Percentiles rank a stretch among this genome's conserved stretches.
Conservation (phyloP, 1,140 invertebrate genomes). For the Drosophila malerkotliana region DNA sequence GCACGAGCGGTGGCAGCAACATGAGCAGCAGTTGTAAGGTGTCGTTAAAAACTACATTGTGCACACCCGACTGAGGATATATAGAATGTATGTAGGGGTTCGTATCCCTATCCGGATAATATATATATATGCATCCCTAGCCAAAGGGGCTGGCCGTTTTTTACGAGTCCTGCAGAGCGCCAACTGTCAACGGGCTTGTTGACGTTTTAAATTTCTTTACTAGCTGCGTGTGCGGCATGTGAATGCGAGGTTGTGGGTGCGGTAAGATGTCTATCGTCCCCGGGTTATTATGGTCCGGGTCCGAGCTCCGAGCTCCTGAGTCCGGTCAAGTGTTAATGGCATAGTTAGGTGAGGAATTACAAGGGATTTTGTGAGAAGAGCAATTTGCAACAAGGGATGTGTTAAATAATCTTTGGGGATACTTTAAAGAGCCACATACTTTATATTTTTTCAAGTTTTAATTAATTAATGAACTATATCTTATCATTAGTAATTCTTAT, state of each 20-base stretch:
- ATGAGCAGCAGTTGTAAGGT: constrained; percentile 65
- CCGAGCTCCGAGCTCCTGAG: constrained; percentile 7
- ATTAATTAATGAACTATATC: not conserved
- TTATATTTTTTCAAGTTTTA: too few relatives aligned
- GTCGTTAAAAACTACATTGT: constrained; percentile 64
- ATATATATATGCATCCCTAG: constrained; percentile 8
- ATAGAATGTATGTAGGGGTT: constrained; percentile 4
- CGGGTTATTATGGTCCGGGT: constrained; percentile 20
- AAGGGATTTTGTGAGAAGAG: constrained; percentile 7
- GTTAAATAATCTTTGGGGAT: not conserved
- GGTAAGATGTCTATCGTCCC: constrained; percentile 24
- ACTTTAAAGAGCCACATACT: not conserved
- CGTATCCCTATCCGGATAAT: constrained; percentile 7
- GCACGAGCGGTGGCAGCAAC: constrained; percentile 52
- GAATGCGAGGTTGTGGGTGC: constrained; percentile 8
- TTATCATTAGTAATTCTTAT: not conserved
- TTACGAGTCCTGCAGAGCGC: constrained; percentile 68
- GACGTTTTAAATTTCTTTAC: constrained; percentile 52
- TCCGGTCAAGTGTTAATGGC: constrained; percentile 56
- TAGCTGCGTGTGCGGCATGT: constrained; percentile 32
- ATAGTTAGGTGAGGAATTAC: constrained; percentile 43
- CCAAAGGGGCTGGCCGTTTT: constrained; percentile 20
- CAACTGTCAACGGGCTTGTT: constrained; percentile 69
- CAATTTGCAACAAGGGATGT: constrained; percentile 12
- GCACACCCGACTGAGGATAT: constrained; percentile 30